Conservation (phyloP, 2,797 vertebrate species). For the Mormyrops boulengeri region DNA sequence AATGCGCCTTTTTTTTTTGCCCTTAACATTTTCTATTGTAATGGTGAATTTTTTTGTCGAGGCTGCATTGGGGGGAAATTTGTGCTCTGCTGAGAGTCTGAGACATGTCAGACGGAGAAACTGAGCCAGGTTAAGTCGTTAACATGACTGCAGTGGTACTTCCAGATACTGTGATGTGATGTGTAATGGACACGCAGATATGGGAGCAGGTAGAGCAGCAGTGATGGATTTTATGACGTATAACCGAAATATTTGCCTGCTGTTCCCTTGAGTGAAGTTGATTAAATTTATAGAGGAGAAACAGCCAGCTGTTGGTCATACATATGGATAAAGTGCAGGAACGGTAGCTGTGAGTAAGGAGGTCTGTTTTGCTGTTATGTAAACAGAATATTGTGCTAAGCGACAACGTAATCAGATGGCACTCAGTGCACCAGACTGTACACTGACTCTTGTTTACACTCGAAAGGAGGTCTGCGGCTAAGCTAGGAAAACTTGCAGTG, state of each 20-base stretch:
- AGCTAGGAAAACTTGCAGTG: neutral
- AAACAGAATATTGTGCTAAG: neutral
- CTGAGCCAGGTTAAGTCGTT: neutral
- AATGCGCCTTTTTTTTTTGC: neutral
- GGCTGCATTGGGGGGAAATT: neutral
- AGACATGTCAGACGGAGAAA: neutral
- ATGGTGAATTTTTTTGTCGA: neutral
- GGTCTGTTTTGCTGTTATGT: neutral
- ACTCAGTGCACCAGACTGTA: neutral
- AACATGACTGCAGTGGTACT: neutral
- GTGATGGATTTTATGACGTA: neutral
- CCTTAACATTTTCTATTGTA: neutral
- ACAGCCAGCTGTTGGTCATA: neutral
- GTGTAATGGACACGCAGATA: neutral
- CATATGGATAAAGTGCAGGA: neutral
- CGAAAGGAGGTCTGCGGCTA: neutral
- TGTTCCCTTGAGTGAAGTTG: conserved; percentile 1
- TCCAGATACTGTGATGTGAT: neutral
- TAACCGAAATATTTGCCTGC: neutral
- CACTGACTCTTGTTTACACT: neutral
- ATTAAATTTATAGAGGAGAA: conserved; percentile 4
- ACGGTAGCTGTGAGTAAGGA: neutral
- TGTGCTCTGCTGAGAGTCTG: neutral
- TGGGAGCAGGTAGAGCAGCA: neutral
- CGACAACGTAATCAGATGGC: neutral